Conservation (phyloP, 2,888 invertebrate genomes). For the Euclidia mi region DNA sequence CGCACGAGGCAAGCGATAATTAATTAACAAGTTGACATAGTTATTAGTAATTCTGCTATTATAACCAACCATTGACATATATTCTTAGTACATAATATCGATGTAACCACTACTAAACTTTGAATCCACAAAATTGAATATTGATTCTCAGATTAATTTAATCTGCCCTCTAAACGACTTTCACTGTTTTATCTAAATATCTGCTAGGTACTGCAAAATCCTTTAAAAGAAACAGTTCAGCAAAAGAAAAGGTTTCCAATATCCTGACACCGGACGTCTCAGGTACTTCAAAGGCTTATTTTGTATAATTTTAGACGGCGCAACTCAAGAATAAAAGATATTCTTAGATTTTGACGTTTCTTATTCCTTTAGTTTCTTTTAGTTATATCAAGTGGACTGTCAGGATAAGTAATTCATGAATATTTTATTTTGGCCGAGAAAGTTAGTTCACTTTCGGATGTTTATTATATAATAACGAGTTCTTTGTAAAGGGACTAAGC, state of each 20-base stretch:
- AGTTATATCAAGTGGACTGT: background rate
- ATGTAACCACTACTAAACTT: too few species aligned
- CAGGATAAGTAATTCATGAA: background rate
- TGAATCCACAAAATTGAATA: too few species aligned
- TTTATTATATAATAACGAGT: too few species aligned
- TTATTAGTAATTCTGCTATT: too few species aligned
- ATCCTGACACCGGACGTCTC: slow-evolving; percentile 6
- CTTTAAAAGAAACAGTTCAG: background rate
- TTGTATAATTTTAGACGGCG: slow-evolving; percentile 8
- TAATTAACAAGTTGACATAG: too few species aligned
- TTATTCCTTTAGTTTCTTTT: background rate
- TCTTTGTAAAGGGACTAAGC: too few species aligned
- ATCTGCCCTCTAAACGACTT: background rate
- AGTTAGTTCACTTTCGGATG: too few species aligned
- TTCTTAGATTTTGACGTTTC: background rate
- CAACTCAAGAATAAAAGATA: background rate
- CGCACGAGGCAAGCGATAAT: too few species aligned
- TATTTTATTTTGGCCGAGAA: background rate
- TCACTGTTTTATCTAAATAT: background rate
- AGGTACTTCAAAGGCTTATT: slow-evolving; percentile 6
- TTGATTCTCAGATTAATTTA: too few species aligned
- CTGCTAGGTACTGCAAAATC: background rate
- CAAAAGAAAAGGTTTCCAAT: slow-evolving; percentile 8
- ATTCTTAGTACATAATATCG: too few species aligned
- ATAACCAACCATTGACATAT: too few species aligned